A percentile compares a stretch with the other conserved stretches of the same genome.
These are phyloP conservation scores for Thripadectes ignobilis DNA, from an alignment of 2,797 vertebrate genomes.

Conservation along the genomic window DNA sequence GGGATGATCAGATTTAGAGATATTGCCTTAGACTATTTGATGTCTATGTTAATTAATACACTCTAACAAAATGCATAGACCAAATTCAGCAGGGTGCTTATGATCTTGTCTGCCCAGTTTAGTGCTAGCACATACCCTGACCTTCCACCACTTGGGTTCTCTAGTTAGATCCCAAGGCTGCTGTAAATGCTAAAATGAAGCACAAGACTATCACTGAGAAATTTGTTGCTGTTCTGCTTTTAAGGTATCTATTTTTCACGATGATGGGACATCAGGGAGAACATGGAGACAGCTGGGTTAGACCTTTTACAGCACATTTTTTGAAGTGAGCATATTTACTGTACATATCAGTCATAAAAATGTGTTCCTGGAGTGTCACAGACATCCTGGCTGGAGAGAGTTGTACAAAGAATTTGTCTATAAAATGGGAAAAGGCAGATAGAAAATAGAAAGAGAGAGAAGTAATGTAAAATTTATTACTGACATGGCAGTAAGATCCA, in stretches of 20 bases:
- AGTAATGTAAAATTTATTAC: not conserved
- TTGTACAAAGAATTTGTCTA: not conserved
- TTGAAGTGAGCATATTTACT: not conserved
- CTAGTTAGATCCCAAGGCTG: not conserved
- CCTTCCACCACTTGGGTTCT: not conserved
- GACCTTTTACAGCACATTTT: not conserved
- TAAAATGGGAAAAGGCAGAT: not conserved
- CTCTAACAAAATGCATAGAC: not conserved
- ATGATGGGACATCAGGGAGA: not conserved
- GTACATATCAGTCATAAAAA: not conserved
- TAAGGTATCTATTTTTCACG: not conserved
- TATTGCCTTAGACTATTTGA: not conserved
- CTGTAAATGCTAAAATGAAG: constrained; percentile 31
- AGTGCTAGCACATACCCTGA: not conserved
- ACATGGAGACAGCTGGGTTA: not conserved
- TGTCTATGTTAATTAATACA: not conserved
- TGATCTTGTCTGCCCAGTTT: not conserved
- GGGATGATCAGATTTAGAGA: not conserved
- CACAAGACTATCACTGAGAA: constrained; percentile 1
- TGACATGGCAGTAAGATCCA: not conserved
- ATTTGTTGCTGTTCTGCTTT: constrained; percentile 25
- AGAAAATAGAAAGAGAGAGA: not conserved
- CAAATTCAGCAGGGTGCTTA: not conserved
- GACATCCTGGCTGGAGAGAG: not conserved
- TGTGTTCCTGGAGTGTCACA: not conserved